Conservation (phyloP, 1,140 invertebrate genomes). For the Scaptomyza pallida region DNA sequence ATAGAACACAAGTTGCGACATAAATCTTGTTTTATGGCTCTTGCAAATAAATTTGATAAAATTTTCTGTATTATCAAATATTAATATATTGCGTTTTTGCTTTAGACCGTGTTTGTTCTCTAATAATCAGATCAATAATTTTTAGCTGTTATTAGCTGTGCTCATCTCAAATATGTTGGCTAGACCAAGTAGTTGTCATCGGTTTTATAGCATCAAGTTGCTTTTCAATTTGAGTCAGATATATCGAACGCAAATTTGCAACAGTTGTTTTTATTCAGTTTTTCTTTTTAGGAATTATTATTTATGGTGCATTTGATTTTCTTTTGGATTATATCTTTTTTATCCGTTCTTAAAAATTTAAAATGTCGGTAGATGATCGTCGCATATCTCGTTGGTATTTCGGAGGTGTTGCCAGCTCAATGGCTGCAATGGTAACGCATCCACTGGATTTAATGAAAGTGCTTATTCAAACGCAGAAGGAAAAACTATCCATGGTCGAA, state of each 20-base stretch:
- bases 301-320: neutral
- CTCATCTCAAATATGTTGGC: too few species aligned
- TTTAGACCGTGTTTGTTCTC: too few species aligned
- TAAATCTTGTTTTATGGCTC: neutral
- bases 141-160: too few species aligned
- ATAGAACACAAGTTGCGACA: constrained; percentile 5
- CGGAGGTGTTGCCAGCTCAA: constrained; percentile 90
- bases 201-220: constrained; percentile 17
- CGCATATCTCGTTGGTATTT: constrained; percentile 92
- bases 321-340: neutral
- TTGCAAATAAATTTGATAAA: neutral
- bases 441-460: constrained; percentile 98
- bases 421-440: constrained; percentile 98
- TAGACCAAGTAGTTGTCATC: too few species aligned
- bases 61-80: too few species aligned
- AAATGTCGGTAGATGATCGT: constrained; percentile 13
- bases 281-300: neutral
- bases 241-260: neutral
- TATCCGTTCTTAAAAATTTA: neutral
- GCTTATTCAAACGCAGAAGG: constrained; percentile 98
- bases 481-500: constrained; percentile 85
- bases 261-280: neutral
- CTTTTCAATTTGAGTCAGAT: constrained; percentile 35
- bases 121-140: too few species aligned
- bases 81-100: too few species aligned